Percentiles rank a stretch among this genome's conserved stretches.
Evolutionary conservation across 2,797 vertebrate species (phyloP).

Genomic region (Microtus obscurus): DNA sequence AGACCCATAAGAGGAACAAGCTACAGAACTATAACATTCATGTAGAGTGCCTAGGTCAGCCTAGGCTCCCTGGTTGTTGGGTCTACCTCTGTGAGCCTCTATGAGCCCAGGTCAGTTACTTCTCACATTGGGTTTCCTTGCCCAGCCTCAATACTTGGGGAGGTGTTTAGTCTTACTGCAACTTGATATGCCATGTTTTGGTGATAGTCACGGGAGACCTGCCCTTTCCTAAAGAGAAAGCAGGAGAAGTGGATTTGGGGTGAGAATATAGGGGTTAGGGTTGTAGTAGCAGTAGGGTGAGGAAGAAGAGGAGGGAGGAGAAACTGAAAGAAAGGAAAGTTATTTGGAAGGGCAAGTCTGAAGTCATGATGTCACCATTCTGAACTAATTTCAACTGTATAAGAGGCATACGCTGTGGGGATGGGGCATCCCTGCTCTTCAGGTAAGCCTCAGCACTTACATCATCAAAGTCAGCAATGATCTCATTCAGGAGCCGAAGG

Average conservation of each 20-base stretch:
- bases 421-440: neutral
- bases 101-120: neutral
- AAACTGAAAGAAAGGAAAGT: neutral
- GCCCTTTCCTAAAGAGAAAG: neutral
- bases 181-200: neutral
- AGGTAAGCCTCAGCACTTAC: conserved; percentile 86
- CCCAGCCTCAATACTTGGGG: neutral
- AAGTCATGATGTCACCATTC: accelerated
- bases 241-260: neutral
- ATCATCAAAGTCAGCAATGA: conserved; percentile 98
- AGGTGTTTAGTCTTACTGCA: neutral
- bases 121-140: neutral
- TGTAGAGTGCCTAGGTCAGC: neutral
- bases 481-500: conserved; percentile 97
- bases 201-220: neutral
- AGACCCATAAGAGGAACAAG: too few species aligned
- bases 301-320: neutral
- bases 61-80: neutral
- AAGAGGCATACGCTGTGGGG: neutral
- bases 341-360: neutral
- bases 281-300: neutral
- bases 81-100: neutral
- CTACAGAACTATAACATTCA: neutral
- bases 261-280: neutral
- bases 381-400: neutral